These are phyloP conservation scores for Atopsyche davidsoni DNA, from an alignment of 1,140 invertebrate species.

Conservation along the genomic window DNA sequence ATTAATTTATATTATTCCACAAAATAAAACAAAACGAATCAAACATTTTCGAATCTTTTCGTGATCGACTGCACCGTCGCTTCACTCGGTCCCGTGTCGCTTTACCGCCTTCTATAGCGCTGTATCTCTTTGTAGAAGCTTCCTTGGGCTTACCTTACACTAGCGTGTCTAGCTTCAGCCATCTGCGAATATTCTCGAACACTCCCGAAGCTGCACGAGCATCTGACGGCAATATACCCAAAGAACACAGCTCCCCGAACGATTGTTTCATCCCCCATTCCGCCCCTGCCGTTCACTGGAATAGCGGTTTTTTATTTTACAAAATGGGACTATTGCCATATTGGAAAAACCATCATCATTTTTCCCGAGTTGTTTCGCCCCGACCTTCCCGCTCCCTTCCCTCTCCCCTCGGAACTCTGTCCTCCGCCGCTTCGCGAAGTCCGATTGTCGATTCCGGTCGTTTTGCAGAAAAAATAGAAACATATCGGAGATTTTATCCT, in stretches of 20 bases:
- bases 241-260: slow-evolving; percentile 26
- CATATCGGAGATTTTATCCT: too few relatives aligned
- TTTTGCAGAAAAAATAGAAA: not conserved
- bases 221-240: slow-evolving; percentile 23
- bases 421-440: not conserved
- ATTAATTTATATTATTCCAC: too few relatives aligned
- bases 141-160: too few relatives aligned
- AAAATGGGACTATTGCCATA: slow-evolving; percentile 32
- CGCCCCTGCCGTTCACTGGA: not conserved
- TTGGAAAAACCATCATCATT: slow-evolving; percentile 32
- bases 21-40: too few relatives aligned
- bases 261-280: slow-evolving; percentile 24
- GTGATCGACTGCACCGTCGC: too few relatives aligned
- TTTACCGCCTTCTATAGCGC: not conserved
- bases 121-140: not conserved
- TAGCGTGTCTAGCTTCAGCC: too few relatives aligned
- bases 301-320: slow-evolving; percentile 28
- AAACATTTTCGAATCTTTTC: too few relatives aligned
- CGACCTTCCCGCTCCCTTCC: slow-evolving; percentile 2
- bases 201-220: too few relatives aligned
- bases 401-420: not conserved
- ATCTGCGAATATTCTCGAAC: too few relatives aligned
- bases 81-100: too few relatives aligned
- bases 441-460: not conserved
- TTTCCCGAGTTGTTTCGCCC: slow-evolving; percentile 24